A percentile compares a stretch with the other conserved stretches of the same genome.
Evolutionary conservation across 2,113 vertebrate species (phyloP).

Genomic region (Seriola dumerili): DNA sequence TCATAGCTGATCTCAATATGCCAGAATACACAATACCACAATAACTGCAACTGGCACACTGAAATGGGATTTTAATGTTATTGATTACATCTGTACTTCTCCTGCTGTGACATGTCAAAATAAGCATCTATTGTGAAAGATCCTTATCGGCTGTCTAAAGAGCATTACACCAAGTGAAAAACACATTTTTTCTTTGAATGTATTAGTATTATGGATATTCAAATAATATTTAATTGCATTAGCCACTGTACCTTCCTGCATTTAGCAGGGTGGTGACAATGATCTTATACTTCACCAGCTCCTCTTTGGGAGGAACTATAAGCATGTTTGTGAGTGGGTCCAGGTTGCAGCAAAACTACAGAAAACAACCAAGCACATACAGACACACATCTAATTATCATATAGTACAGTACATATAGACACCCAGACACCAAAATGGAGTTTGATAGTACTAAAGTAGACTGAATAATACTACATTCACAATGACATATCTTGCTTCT

Average conservation of each 20-base stretch:
- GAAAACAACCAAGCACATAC: slow-evolving; percentile 10
- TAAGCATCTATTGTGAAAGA: background rate
- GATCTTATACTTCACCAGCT: slow-evolving; percentile 83
- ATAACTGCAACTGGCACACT: too few relatives aligned
- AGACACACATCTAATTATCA: too few relatives aligned
- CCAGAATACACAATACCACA: background rate
- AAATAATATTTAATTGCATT: background rate
- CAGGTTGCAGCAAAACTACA: slow-evolving; percentile 86
- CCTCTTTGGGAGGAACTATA: slow-evolving; percentile 82
- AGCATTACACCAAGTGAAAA: background rate
- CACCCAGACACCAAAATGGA: too few relatives aligned
- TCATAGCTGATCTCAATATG: too few relatives aligned
- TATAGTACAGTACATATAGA: too few relatives aligned
- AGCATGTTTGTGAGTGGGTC: slow-evolving; percentile 50
- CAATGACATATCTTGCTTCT: too few relatives aligned
- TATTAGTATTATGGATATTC: background rate
- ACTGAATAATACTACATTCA: too few relatives aligned
- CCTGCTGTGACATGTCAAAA: too few relatives aligned
- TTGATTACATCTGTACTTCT: too few relatives aligned
- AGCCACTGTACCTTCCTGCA: slow-evolving; percentile 67
- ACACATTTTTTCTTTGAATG: background rate
- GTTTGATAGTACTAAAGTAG: too few relatives aligned
- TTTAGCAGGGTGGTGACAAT: slow-evolving; percentile 88
- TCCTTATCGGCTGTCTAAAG: background rate
- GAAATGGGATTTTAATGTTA: too few relatives aligned